Percentiles rank a stretch among this genome's conserved stretches.
These are phyloP conservation scores for Gila orcuttii DNA, from an alignment of 2,113 vertebrate species.

Conservation along the genomic window DNA sequence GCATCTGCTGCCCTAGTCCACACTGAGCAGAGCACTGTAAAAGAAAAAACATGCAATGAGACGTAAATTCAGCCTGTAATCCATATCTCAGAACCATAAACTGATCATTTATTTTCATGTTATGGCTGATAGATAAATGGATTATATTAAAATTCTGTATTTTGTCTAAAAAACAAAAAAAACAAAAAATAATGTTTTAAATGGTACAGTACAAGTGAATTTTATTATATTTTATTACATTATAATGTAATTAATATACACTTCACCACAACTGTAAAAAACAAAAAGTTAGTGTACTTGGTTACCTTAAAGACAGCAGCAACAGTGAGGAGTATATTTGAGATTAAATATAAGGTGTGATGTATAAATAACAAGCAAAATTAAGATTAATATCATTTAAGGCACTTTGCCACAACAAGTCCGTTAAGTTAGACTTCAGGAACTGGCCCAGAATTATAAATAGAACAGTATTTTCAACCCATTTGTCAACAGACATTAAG, in stretches of 20 bases:
- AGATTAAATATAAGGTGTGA: not conserved
- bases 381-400: not conserved
- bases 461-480: not conserved
- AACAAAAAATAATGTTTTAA: not conserved
- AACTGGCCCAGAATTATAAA: not conserved
- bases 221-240: not conserved
- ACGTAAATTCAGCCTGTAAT: not conserved
- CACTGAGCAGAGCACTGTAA: conserved; percentile 94
- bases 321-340: not conserved
- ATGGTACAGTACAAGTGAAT: not conserved
- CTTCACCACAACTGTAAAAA: not conserved
- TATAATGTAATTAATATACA: not conserved
- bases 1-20: conserved; percentile 94
- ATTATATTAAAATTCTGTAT: not conserved
- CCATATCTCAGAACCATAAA: not conserved
- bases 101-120: too few relatives aligned
- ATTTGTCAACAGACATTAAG: not conserved
- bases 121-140: not conserved
- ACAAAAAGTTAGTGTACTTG: not conserved
- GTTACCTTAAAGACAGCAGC: not conserved
- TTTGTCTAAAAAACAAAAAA: not conserved
- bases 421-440: not conserved
- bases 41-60: conserved; percentile 19
- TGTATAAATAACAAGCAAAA: not conserved
- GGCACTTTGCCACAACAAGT: not conserved